These are phyloP conservation scores for Leistus spinibarbis DNA, from an alignment of 2,888 invertebrate species.

Conservation along the genomic window DNA sequence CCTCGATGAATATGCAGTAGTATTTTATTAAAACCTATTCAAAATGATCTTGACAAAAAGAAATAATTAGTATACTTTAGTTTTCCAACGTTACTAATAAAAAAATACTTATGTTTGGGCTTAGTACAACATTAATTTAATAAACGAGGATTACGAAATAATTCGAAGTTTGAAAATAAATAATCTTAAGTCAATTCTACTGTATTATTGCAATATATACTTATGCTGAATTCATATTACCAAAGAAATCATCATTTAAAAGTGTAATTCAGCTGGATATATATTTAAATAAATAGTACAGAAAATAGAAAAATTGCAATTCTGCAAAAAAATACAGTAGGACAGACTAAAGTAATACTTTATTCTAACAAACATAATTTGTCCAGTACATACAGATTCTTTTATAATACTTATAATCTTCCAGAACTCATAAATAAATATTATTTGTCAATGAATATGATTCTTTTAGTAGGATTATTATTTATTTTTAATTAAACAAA, in stretches of 20 bases:
- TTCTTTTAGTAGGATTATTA: too few relatives aligned
- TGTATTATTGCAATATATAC: not conserved
- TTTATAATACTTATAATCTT: not conserved
- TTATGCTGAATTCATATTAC: not conserved
- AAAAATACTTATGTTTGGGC: too few relatives aligned
- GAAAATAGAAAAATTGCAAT: not conserved
- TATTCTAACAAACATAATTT: not conserved
- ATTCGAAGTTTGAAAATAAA: not conserved
- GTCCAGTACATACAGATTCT: not conserved
- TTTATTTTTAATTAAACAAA: too few relatives aligned
- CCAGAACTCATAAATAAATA: not conserved
- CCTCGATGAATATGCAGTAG: not conserved
- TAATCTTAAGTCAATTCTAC: not conserved
- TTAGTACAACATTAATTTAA: too few relatives aligned
- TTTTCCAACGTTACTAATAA: too few relatives aligned
- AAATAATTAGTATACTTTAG: not conserved
- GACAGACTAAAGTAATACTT: not conserved
- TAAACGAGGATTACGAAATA: not conserved
- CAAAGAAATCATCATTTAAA: too few relatives aligned
- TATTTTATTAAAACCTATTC: too few relatives aligned
- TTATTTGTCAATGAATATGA: not conserved
- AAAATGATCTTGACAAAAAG: too few relatives aligned
- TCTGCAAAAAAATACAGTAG: not conserved
- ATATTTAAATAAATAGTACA: too few relatives aligned
- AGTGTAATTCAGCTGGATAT: too few relatives aligned